Conservation (phyloP, 2,113 vertebrate genomes). For the Amphiprion percula region DNA sequence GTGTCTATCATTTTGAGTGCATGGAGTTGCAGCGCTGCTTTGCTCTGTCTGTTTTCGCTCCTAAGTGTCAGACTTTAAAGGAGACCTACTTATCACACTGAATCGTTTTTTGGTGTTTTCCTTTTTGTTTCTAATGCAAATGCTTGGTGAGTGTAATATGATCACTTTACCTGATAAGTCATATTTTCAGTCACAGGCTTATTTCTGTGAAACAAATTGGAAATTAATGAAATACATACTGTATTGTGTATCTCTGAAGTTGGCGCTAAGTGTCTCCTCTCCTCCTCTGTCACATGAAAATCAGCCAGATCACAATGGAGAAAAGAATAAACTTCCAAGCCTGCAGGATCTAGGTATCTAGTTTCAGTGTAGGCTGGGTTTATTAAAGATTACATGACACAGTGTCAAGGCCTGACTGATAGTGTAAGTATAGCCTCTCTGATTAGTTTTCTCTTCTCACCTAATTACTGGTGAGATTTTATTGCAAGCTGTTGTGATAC, state of each 20-base stretch:
- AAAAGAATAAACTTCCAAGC: conserved; percentile 25
- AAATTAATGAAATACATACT: not conserved
- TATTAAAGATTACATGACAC: conserved; percentile 64
- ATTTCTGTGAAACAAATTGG: not conserved
- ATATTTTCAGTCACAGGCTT: too few relatives aligned
- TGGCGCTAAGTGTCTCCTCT: conserved; percentile 4
- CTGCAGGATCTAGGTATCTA: conserved; percentile 40
- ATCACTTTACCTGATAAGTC: too few relatives aligned
- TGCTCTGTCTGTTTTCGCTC: not conserved
- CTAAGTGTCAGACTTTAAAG: not conserved
- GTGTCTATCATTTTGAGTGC: conserved; percentile 35
- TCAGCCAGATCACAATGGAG: conserved; percentile 33
- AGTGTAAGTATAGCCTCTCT: conserved; percentile 52
- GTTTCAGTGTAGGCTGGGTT: conserved; percentile 34
- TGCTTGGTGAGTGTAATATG: not conserved
- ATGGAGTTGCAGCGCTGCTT: not conserved
- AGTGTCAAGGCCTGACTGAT: conserved; percentile 46
- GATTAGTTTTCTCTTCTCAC: conserved; percentile 54
- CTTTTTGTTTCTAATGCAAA: not conserved
- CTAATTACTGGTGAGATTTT: conserved; percentile 65
- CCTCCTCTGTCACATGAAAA: conserved; percentile 33
- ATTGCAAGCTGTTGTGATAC: conserved; percentile 47
- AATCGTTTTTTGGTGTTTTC: too few relatives aligned
- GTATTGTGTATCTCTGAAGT: not conserved
- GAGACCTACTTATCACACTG: not conserved